Conservation (phyloP, 2,797 vertebrate species). For the Botia kubotai region DNA sequence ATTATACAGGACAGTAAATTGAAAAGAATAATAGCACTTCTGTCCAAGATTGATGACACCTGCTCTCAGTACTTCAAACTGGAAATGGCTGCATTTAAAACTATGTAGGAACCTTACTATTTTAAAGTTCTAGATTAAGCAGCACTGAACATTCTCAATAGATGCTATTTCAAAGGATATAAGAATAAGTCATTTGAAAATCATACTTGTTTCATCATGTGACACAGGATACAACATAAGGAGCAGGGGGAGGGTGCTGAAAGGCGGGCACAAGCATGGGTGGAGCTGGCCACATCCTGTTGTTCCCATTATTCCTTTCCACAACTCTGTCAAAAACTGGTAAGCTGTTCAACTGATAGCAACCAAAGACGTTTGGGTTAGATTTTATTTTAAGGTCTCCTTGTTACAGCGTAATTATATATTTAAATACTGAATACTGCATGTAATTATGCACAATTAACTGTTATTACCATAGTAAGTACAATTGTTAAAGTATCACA, state of each 20-base stretch:
- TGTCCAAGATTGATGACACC: conserved; percentile 67
- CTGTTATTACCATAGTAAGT: too few relatives aligned
- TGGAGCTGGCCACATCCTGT: conserved; percentile 74
- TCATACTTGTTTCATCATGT: not conserved
- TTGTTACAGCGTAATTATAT: not conserved
- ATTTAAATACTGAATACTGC: not conserved
- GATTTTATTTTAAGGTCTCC: too few relatives aligned
- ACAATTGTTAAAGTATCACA: too few relatives aligned
- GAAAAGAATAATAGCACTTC: conserved; percentile 60
- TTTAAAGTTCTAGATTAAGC: not conserved
- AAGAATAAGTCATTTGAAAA: not conserved
- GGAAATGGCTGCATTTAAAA: conserved; percentile 76
- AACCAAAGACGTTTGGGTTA: not conserved
- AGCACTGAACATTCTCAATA: not conserved
- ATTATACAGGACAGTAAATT: conserved; percentile 64
- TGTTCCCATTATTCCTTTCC: conserved; percentile 73
- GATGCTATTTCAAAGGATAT: not conserved
- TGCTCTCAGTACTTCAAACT: conserved; percentile 72
- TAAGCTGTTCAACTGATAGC: conserved; percentile 52
- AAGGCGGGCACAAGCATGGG: conserved; percentile 58
- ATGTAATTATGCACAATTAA: too few relatives aligned
- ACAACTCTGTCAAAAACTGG: conserved; percentile 73
- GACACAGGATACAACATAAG: conserved; percentile 30
- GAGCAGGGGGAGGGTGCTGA: conserved; percentile 25
- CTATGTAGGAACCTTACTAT: conserved; percentile 68